These are phyloP conservation scores for Enteromius argenteus DNA, from an alignment of 2,797 vertebrate genomes.

Conservation along the genomic window DNA sequence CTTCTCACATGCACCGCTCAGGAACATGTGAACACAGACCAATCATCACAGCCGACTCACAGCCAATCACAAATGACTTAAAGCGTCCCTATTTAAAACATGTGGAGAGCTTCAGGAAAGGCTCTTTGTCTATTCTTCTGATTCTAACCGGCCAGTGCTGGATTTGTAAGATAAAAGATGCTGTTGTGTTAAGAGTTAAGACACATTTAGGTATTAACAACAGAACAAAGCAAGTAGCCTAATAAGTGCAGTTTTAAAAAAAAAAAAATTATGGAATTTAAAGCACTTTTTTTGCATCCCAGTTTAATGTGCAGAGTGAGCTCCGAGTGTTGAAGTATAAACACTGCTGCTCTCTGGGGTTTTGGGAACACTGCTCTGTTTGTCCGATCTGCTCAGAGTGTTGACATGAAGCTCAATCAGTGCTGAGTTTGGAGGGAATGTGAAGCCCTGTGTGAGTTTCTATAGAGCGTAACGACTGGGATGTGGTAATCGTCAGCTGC, in stretches of 20 bases:
- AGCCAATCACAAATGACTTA: constrained; percentile 7
- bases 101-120: not conserved
- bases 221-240: not conserved
- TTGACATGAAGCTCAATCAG: not conserved
- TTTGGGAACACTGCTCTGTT: not conserved
- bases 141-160: not conserved
- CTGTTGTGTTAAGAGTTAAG: not conserved
- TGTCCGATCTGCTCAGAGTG: not conserved
- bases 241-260: too few relatives aligned
- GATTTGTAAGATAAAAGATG: not conserved
- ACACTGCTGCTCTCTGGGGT: not conserved
- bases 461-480: not conserved
- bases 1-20: constrained; percentile 8
- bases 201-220: not conserved
- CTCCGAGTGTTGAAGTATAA: not conserved
- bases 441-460: not conserved
- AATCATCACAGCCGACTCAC: not conserved
- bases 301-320: not conserved
- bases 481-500: not conserved
- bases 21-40: constrained; percentile 11
- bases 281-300: not conserved
- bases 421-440: not conserved
- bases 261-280: too few relatives aligned
- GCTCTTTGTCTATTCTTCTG: not conserved
- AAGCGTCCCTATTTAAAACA: not conserved